Conservation (phyloP, 2,797 vertebrate genomes). For the Staurois parvus region DNA sequence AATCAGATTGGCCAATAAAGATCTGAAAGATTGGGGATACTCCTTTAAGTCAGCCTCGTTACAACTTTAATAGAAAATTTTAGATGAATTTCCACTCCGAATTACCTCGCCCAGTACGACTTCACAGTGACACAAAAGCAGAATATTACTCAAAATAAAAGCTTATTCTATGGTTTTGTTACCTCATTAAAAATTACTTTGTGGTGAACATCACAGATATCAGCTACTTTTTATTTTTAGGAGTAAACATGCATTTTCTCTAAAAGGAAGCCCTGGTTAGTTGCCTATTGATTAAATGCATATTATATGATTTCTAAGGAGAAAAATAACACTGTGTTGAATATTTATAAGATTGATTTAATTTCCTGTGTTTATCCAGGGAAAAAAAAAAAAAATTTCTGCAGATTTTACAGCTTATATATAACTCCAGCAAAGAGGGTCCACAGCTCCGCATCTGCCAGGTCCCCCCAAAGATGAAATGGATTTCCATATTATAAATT, state of each 20-base stretch:
- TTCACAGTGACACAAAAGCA: not conserved
- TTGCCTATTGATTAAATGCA: constrained; percentile 56
- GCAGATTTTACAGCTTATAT: not conserved
- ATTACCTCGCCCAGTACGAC: not conserved
- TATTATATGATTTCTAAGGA: constrained; percentile 59
- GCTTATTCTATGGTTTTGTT: constrained; percentile 3
- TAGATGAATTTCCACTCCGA: not conserved
- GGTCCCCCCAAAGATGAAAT: too few relatives aligned
- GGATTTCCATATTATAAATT: constrained; percentile 30
- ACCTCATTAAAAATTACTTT: constrained; percentile 36
- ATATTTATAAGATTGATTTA: constrained; percentile 59
- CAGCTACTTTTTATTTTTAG: constrained; percentile 46
- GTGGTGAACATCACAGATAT: constrained; percentile 40
- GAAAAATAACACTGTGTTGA: constrained; percentile 45
- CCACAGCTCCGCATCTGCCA: not conserved
- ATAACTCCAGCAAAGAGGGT: not conserved
- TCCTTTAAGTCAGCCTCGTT: too few relatives aligned
- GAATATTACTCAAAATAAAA: constrained; percentile 18
- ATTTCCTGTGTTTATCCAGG: constrained; percentile 39
- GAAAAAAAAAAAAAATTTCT: not conserved
- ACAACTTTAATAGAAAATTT: not conserved
- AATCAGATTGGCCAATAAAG: too few relatives aligned
- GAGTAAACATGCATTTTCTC: constrained; percentile 50
- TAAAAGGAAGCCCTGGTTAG: constrained; percentile 49
- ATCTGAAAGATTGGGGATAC: too few relatives aligned